Conservation (phyloP, 2,888 invertebrate species). For the Helicoverpa assulta region DNA sequence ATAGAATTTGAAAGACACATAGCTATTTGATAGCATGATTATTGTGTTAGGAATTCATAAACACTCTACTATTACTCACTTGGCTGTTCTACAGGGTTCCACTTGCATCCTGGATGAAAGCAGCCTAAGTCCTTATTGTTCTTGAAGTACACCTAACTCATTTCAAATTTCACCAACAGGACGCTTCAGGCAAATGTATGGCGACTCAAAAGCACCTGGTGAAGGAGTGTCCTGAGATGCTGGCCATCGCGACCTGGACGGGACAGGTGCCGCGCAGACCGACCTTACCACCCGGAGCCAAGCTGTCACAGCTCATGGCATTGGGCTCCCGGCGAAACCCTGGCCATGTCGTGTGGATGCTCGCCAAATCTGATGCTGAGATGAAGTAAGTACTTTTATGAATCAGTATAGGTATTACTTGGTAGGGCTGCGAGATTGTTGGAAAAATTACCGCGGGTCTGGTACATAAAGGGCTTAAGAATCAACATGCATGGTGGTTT, state of each 20-base stretch:
- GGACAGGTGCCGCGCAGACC: conserved; percentile 94
- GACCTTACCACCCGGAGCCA: conserved; percentile 92
- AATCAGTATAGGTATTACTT: too few relatives aligned
- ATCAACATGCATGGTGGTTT: too few relatives aligned
- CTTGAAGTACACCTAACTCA: not conserved
- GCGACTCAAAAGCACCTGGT: conserved; percentile 91
- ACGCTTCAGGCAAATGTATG: conserved; percentile 87
- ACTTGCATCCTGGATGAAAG: too few relatives aligned
- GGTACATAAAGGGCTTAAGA: too few relatives aligned
- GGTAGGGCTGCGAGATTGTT: too few relatives aligned
- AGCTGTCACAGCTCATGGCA: conserved; percentile 94
- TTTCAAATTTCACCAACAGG: conserved; percentile 69
- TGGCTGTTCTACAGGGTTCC: too few relatives aligned
- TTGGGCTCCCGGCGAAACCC: conserved; percentile 93
- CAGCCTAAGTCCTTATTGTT: too few relatives aligned
- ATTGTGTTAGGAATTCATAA: too few relatives aligned
- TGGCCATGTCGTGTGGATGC: conserved; percentile 94
- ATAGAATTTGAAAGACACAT: too few relatives aligned
- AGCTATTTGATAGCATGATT: too few relatives aligned
- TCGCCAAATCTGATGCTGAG: conserved; percentile 94
- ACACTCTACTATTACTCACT: too few relatives aligned
- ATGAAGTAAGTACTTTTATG: conserved; percentile 91
- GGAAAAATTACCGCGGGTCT: too few relatives aligned
- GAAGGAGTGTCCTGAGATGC: conserved; percentile 94
- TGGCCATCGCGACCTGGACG: conserved; percentile 95